A percentile compares a stretch with the other conserved stretches of the same genome.
Evolutionary conservation across 2,888 invertebrate genomes (phyloP).

Genomic region (Cheilosia vernalis): DNA sequence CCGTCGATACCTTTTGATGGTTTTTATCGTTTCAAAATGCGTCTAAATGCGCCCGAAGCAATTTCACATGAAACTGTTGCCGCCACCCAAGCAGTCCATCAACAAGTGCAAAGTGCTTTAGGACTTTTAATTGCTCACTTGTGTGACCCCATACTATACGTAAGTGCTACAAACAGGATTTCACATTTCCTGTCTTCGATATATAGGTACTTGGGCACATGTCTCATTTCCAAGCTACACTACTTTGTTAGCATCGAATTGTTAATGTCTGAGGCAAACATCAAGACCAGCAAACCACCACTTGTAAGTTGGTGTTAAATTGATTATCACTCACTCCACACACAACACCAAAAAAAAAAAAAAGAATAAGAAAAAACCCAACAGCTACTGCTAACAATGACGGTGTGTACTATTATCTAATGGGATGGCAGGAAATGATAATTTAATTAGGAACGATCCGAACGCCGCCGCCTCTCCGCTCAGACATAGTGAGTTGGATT

Average conservation of each 20-base stretch:
- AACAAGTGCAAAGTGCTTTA: slow-evolving; percentile 55
- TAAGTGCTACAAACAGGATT: slow-evolving; percentile 47
- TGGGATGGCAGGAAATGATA: slow-evolving; percentile 71
- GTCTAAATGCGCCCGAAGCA: not conserved
- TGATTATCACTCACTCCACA: slow-evolving; percentile 70
- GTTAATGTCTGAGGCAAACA: slow-evolving; percentile 53
- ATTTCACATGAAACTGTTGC: not conserved
- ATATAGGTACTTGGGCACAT: not conserved
- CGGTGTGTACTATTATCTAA: slow-evolving; percentile 43
- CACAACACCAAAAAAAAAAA: slow-evolving; percentile 1
- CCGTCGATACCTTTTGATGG: no score
- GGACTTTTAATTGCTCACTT: slow-evolving; percentile 20
- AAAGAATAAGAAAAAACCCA: not conserved
- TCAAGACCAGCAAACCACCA: slow-evolving; percentile 13
- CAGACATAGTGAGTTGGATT: not conserved
- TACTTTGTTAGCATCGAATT: slow-evolving; percentile 35
- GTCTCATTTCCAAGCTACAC: slow-evolving; percentile 4
- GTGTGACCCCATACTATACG: slow-evolving; percentile 29
- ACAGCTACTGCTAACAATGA: slow-evolving; percentile 28
- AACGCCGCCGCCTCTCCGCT: not conserved
- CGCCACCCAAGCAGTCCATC: slow-evolving; percentile 25
- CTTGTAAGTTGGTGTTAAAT: slow-evolving; percentile 67
- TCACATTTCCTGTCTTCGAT: slow-evolving; percentile 56
- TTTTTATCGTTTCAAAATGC: no score
- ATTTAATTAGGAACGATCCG: slow-evolving; percentile 71